A percentile compares a stretch with the other conserved stretches of the same genome.
phyloP scores from a whole-genome alignment of 1,140 invertebrate species.

The Eupeodes corollae region DNA sequence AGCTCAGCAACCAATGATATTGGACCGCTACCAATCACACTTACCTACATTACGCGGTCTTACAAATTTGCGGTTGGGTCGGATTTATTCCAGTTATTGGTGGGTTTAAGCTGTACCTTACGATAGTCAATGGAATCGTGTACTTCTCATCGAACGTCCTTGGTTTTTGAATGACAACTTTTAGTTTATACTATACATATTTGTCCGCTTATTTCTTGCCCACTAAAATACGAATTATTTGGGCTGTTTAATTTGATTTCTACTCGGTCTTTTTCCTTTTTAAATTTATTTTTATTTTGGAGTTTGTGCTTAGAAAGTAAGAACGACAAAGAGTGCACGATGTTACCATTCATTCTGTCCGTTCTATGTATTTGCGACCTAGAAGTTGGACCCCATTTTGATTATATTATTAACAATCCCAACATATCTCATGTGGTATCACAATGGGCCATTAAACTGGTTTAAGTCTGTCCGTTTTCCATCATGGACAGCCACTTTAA shows the following conservation, averaged over 20 bases:
- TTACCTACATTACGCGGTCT: constrained; percentile 22
- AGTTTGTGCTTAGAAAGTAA: no score
- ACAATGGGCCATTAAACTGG: no score
- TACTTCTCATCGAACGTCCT: constrained; percentile 34
- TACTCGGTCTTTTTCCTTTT: constrained; percentile 32
- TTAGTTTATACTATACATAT: constrained; percentile 35
- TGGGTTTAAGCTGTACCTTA: constrained; percentile 20
- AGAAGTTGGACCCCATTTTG: no score
- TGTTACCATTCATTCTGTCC: no score
- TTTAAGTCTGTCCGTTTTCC: no score
- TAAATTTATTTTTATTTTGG: no score
- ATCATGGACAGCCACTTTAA: no score
- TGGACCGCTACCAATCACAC: constrained; percentile 29
- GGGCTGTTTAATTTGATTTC: constrained; percentile 30
- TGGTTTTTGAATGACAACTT: constrained; percentile 28
- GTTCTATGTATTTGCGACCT: no score
- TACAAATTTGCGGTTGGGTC: constrained; percentile 27
- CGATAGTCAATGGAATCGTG: constrained; percentile 25
- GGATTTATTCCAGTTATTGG: no score
- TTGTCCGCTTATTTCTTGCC: constrained; percentile 29
- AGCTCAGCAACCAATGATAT: constrained; percentile 28
- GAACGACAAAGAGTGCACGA: no score
- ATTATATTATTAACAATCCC: no score
- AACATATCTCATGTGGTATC: no score
- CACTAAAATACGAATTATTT: constrained; percentile 27